Evolutionary conservation across 2,888 invertebrate genomes (phyloP).

Genomic region (Drosophila prostipennis): DNA sequence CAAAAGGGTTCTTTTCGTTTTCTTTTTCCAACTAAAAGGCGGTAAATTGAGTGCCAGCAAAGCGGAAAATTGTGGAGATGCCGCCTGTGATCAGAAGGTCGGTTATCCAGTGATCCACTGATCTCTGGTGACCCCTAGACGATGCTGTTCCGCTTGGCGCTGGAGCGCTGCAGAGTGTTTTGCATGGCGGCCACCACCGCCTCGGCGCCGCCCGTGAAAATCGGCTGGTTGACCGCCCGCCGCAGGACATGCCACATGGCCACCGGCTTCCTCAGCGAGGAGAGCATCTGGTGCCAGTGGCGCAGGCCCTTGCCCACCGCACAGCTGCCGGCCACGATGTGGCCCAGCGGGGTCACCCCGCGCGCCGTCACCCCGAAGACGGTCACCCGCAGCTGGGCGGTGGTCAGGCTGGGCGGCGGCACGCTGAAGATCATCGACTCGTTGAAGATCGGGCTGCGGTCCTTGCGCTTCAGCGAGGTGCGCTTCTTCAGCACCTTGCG

Average conservation of each 20-base stretch:
- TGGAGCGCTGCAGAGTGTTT: slow-evolving; percentile 73
- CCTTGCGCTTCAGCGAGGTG: slow-evolving; percentile 90
- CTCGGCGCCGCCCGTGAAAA: slow-evolving; percentile 81
- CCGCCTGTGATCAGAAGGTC: neutral
- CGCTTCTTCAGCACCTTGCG: slow-evolving; percentile 93
- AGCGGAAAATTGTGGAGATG: slow-evolving; percentile 7
- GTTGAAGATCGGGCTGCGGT: slow-evolving; percentile 91
- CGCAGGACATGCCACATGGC: slow-evolving; percentile 94
- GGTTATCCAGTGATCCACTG: neutral
- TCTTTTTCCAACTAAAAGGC: slow-evolving; percentile 27
- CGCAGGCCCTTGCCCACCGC: slow-evolving; percentile 89
- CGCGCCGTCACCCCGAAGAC: slow-evolving; percentile 84
- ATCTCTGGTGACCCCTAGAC: slow-evolving; percentile 45
- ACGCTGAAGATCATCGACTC: slow-evolving; percentile 94
- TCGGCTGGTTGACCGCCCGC: slow-evolving; percentile 80
- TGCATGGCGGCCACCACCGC: slow-evolving; percentile 82
- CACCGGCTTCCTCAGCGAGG: slow-evolving; percentile 90
- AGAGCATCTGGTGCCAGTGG: slow-evolving; percentile 94
- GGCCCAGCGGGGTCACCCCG: slow-evolving; percentile 89
- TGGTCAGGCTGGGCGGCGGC: slow-evolving; percentile 89
- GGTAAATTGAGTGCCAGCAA: slow-evolving; percentile 5
- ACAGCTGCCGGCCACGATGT: slow-evolving; percentile 91
- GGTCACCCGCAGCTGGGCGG: slow-evolving; percentile 90
- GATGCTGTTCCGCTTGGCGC: slow-evolving; percentile 80
- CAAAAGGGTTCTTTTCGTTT: neutral